These are phyloP conservation scores for Albula glossodonta DNA, from an alignment of 2,113 vertebrate species.

Conservation along the genomic window DNA sequence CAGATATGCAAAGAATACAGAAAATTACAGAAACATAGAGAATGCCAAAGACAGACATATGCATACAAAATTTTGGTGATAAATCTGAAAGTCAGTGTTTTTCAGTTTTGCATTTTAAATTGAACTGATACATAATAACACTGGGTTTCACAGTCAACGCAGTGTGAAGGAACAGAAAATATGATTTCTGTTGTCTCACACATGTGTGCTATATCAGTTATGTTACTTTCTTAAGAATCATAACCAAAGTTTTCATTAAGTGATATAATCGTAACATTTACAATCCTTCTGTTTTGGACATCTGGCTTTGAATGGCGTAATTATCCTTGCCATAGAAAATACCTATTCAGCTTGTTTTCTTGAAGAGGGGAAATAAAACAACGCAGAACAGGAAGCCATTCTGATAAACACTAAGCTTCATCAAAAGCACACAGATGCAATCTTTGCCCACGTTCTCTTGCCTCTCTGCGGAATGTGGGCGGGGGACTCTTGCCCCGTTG, in stretches of 20 bases:
- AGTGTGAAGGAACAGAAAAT: no score
- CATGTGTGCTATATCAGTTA: no score
- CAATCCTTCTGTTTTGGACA: not conserved
- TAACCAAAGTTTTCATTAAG: not conserved
- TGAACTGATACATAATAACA: no score
- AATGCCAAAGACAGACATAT: no score
- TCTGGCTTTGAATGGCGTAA: not conserved
- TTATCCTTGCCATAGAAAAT: not conserved
- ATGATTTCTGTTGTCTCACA: no score
- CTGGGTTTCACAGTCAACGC: no score
- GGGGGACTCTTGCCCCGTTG: not conserved
- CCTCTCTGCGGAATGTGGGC: not conserved
- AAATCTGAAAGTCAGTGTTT: no score
- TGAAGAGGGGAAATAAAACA: not conserved
- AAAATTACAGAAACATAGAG: no score
- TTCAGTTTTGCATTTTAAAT: no score
- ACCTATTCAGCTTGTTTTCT: not conserved
- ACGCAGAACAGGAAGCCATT: not conserved
- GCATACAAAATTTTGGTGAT: no score
- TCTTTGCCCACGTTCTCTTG: not conserved
- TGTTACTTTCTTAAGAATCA: not conserved
- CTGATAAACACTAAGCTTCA: not conserved
- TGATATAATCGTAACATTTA: not conserved
- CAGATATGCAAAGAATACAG: no score
- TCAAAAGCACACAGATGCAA: not conserved